Percentiles rank a stretch among this genome's conserved stretches.
Conservation (phyloP, 2,888 invertebrate genomes). For the Lampropteryx suffumata region DNA sequence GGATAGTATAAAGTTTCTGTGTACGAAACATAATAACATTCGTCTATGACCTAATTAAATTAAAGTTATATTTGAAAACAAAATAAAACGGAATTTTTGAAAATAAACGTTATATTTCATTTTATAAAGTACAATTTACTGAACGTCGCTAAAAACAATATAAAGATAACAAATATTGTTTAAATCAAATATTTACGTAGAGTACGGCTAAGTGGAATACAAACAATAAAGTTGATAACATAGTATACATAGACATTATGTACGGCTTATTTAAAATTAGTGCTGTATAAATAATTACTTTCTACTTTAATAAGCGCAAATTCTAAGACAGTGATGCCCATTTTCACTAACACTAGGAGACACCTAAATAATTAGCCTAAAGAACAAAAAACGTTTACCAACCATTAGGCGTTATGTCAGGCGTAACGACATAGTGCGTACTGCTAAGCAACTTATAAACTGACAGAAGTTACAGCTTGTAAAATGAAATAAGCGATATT, state of each 20-base stretch:
- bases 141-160: conserved; percentile 59
- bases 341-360: too few relatives aligned
- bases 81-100: conserved; percentile 49
- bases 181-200: conserved; percentile 15
- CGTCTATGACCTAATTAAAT: conserved; percentile 4
- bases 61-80: neutral
- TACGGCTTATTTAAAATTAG: conserved; percentile 32
- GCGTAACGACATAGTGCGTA: too few relatives aligned
- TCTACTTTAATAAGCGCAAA: conserved; percentile 5
- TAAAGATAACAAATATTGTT: conserved; percentile 57
- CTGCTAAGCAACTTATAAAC: too few relatives aligned
- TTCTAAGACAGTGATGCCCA: too few relatives aligned
- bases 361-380: too few relatives aligned
- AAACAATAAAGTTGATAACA: conserved; percentile 8
- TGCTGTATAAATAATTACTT: conserved; percentile 35
- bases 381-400: too few relatives aligned
- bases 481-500: too few relatives aligned
- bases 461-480: too few relatives aligned
- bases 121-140: conserved; percentile 70
- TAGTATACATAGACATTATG: conserved; percentile 8
- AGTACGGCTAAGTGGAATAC: conserved; percentile 3
- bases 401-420: too few relatives aligned
- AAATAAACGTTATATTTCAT: conserved; percentile 74
- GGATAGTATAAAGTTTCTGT: conserved; percentile 3
- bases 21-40: conserved; percentile 5